Evolutionary conservation across 2,888 invertebrate genomes (phyloP).

Genomic region (Julus scandinavius): DNA sequence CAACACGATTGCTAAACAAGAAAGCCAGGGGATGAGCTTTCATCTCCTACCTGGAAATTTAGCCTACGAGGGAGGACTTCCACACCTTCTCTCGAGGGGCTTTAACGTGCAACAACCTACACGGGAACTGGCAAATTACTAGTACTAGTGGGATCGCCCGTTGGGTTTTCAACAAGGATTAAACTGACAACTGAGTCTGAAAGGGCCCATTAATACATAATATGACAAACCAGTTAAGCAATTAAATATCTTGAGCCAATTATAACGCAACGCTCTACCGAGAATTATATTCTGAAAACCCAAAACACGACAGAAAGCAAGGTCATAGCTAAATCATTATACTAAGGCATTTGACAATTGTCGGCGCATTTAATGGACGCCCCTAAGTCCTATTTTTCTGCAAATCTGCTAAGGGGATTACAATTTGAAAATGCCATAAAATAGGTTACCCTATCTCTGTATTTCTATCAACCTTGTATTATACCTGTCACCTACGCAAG

Average conservation of each 20-base stretch:
- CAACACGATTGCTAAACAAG: no score
- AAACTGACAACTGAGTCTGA: neutral
- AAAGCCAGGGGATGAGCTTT: no score
- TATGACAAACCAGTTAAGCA: neutral
- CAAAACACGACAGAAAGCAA: neutral
- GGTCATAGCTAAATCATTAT: neutral
- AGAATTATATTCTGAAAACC: neutral
- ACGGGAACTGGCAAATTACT: no score
- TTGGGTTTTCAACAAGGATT: no score
- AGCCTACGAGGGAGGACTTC: no score
- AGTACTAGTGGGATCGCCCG: no score
- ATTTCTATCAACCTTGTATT: neutral
- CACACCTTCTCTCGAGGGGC: no score
- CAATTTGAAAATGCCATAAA: neutral
- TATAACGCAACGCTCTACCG: neutral
- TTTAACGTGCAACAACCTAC: no score
- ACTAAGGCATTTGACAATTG: neutral
- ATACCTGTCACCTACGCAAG: neutral
- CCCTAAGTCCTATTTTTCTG: neutral
- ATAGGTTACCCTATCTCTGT: neutral
- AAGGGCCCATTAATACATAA: neutral
- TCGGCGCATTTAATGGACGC: neutral
- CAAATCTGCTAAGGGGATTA: neutral
- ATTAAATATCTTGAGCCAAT: neutral
- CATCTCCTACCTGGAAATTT: no score